Evolutionary conservation across 2,113 vertebrate genomes (phyloP).

Genomic region (Oophaga pumilio): DNA sequence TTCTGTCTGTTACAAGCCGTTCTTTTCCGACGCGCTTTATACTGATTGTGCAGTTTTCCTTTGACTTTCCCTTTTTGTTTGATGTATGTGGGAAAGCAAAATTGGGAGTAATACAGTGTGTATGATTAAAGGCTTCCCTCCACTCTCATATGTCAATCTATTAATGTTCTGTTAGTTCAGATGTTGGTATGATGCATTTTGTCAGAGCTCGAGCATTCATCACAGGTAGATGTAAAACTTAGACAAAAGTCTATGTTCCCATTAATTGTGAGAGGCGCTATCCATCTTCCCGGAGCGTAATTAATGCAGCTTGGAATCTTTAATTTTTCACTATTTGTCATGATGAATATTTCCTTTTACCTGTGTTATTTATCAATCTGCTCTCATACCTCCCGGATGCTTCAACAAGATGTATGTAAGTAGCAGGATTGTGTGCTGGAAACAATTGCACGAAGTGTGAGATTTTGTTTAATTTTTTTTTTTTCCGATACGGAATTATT

Average conservation of each 20-base stretch:
- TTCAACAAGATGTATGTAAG: constrained; percentile 84
- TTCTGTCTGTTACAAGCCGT: background rate
- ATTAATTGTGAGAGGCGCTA: constrained; percentile 86
- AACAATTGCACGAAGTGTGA: constrained; percentile 61
- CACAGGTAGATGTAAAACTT: constrained; percentile 85
- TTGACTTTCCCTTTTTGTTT: constrained; percentile 39
- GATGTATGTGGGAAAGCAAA: constrained; percentile 65
- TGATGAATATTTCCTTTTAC: constrained; percentile 79
- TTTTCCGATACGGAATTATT: background rate
- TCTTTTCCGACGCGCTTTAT: background rate
- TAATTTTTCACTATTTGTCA: constrained; percentile 88
- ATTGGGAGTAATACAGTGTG: constrained; percentile 71
- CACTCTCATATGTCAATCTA: constrained; percentile 81
- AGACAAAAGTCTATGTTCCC: constrained; percentile 87
- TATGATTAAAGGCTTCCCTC: constrained; percentile 83
- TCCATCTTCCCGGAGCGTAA: constrained; percentile 83
- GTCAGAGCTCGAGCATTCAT: constrained; percentile 85
- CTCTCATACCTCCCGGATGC: constrained; percentile 68
- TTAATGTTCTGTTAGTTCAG: constrained; percentile 81
- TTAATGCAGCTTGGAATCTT: constrained; percentile 81
- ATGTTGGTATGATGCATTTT: constrained; percentile 84
- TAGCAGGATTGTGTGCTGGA: constrained; percentile 64
- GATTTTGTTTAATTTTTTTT: constrained; percentile 47
- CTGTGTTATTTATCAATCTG: constrained; percentile 75
- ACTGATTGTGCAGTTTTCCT: constrained; percentile 1